Conservation (phyloP, 2,888 invertebrate genomes). For the Agrenia bidenticulata region DNA sequence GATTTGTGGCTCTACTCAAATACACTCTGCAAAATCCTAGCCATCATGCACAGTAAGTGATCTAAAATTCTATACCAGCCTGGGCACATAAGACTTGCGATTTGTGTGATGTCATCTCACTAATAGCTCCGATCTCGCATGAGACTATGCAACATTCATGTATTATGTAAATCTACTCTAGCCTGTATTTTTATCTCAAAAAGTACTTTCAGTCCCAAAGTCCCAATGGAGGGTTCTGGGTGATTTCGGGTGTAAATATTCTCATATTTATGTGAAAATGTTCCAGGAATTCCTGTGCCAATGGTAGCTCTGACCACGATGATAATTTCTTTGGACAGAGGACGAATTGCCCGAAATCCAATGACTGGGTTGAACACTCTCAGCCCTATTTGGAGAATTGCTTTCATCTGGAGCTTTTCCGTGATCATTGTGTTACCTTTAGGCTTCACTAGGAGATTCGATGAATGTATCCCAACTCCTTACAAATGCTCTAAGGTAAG, state of each 20-base stretch:
- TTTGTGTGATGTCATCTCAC: too few relatives aligned
- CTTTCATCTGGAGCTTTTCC: constrained; percentile 41
- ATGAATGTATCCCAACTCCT: constrained; percentile 28
- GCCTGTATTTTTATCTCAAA: neutral
- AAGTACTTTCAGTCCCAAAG: neutral
- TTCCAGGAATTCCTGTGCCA: constrained; percentile 31
- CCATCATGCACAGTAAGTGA: constrained; percentile 39
- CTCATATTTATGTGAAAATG: too few relatives aligned
- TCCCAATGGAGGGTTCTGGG: neutral
- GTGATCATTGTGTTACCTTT: constrained; percentile 37
- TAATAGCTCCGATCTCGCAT: too few relatives aligned
- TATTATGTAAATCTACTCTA: too few relatives aligned
- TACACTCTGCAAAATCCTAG: constrained; percentile 26
- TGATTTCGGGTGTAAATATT: too few relatives aligned
- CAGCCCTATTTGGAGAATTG: constrained; percentile 35
- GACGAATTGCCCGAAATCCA: constrained; percentile 40
- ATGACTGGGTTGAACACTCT: constrained; percentile 18
- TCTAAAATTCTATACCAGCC: too few relatives aligned
- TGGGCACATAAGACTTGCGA: too few relatives aligned
- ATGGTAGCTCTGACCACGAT: constrained; percentile 41
- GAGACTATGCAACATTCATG: too few relatives aligned
- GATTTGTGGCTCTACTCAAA: constrained; percentile 36
- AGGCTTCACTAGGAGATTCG: constrained; percentile 32
- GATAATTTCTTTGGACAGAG: constrained; percentile 42
- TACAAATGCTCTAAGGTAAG: constrained; percentile 42